Evolutionary conservation across 2,113 vertebrate species (phyloP).

Genomic region (Diadophis punctatus): DNA sequence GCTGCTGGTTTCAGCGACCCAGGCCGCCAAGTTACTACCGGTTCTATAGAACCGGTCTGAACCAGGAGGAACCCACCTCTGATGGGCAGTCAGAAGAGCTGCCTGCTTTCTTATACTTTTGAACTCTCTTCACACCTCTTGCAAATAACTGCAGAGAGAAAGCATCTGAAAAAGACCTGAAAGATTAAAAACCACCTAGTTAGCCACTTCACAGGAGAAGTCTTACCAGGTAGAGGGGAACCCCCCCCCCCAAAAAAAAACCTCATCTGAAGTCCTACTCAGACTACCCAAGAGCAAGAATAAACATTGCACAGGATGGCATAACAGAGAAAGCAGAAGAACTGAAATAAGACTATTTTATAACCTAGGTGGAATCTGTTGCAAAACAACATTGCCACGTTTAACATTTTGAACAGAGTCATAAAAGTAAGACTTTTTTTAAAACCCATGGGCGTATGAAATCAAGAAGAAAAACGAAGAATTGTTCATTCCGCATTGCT

Average conservation of each 20-base stretch:
- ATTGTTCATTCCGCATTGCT: neutral
- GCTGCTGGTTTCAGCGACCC: no score
- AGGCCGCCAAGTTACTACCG: no score
- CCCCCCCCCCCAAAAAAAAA: no score
- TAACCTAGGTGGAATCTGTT: no score
- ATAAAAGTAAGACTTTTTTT: no score
- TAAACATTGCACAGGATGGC: neutral
- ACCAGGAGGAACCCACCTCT: no score
- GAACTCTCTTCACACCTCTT: neutral
- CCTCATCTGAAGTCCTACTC: neutral
- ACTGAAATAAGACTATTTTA: neutral
- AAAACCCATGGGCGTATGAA: neutral
- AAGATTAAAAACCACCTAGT: neutral
- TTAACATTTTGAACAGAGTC: no score
- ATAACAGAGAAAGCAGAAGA: neutral
- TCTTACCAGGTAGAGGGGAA: neutral
- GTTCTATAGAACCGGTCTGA: no score
- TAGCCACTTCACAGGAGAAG: neutral
- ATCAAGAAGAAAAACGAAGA: neutral
- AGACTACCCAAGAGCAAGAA: neutral
- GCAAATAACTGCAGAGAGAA: neutral
- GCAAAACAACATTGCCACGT: no score
- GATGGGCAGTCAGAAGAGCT: neutral
- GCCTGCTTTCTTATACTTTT: neutral
- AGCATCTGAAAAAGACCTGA: neutral